Percentiles rank a stretch among this genome's conserved stretches.
phyloP scores from a whole-genome alignment of 92 coral and sea anemone genomes.

The Epizoanthus stellaris region DNA sequence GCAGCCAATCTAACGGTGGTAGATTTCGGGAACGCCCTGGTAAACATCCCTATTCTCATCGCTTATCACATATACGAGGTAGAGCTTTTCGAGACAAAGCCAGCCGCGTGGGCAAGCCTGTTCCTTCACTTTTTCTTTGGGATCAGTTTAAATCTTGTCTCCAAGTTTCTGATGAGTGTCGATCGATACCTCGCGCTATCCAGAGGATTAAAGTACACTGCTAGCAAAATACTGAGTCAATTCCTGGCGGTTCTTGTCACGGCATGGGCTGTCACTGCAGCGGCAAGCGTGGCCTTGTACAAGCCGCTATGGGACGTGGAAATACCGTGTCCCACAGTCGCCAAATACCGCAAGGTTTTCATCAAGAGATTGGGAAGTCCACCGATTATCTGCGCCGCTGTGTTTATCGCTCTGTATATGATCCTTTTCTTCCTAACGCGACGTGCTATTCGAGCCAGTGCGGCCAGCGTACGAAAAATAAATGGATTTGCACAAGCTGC shows the following conservation, averaged over 20 bases:
- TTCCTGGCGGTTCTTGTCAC: background rate
- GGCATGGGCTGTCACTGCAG: background rate
- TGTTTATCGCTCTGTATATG: background rate
- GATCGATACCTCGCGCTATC: slow-evolving; percentile 4
- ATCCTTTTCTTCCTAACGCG: background rate
- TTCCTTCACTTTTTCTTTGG: background rate
- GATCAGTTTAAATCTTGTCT: background rate
- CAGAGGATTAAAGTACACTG: background rate
- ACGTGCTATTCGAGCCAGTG: background rate
- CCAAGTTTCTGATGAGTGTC: background rate
- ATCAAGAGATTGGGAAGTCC: too few species aligned
- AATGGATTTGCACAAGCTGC: background rate
- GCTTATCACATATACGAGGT: background rate
- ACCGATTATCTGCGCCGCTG: background rate
- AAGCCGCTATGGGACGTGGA: background rate
- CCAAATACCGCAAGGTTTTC: background rate
- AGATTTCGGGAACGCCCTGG: background rate
- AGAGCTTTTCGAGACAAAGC: background rate
- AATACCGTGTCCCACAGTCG: background rate
- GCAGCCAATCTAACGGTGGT: background rate
- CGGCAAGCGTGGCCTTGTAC: background rate
- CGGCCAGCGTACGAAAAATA: background rate
- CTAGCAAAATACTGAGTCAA: background rate
- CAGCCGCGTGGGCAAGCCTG: background rate
- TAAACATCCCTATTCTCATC: background rate